A percentile compares a stretch with the other conserved stretches of the same genome.
These are phyloP conservation scores for Cassiopea xamachana DNA, from an alignment of 30 jellyfish, hydroid and myxozoan species.

Conservation along the genomic window DNA sequence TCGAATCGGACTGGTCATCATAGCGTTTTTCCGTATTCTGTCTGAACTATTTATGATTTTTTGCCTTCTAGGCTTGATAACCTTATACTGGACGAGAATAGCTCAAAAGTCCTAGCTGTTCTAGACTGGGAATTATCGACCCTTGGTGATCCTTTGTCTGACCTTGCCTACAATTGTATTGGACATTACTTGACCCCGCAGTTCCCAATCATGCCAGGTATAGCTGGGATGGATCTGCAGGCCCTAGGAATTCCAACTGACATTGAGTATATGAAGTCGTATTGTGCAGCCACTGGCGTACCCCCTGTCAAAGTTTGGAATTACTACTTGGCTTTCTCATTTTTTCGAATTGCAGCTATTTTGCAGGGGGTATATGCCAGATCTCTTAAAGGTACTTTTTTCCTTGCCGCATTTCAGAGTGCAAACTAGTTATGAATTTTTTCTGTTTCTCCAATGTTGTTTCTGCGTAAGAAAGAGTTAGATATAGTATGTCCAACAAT, in stretches of 20 bases:
- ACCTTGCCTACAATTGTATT: conserved; percentile 85
- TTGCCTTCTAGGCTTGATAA: conserved; percentile 75
- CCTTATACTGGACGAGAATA: conserved; percentile 78
- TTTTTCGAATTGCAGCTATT: conserved; percentile 93
- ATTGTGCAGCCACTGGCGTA: conserved; percentile 74
- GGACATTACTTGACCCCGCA: conserved; percentile 69
- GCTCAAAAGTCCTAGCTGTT: conserved; percentile 80
- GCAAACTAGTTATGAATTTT: neutral
- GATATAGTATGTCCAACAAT: no score
- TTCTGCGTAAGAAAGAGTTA: neutral
- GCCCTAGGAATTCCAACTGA: conserved; percentile 90
- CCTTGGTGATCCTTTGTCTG: conserved; percentile 94
- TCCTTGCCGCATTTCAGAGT: neutral
- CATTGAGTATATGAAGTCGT: conserved; percentile 63
- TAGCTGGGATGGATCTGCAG: conserved; percentile 68
- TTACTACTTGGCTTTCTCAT: conserved; percentile 91
- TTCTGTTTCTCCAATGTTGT: neutral
- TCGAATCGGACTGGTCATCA: neutral
- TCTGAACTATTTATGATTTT: neutral
- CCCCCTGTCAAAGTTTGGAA: conserved; percentile 79
- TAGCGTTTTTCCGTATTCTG: neutral
- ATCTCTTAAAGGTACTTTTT: conserved; percentile 69
- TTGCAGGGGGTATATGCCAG: conserved; percentile 90
- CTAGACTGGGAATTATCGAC: conserved; percentile 97
- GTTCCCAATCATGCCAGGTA: conserved; percentile 80